phyloP scores from a whole-genome alignment of 2,888 invertebrate genomes.

The Chelonus formosanus region DNA sequence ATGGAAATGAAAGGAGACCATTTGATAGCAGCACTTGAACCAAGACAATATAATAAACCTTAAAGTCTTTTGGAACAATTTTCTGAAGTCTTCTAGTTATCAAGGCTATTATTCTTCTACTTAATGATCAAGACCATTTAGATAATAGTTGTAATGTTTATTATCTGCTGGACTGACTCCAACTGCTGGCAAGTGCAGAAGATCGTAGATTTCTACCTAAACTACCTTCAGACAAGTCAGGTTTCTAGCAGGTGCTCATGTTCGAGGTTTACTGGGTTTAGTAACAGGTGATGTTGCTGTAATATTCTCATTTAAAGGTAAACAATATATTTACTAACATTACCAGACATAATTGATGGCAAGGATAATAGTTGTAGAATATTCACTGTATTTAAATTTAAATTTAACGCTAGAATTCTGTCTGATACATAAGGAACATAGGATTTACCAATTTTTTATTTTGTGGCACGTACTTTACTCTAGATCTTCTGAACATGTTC shows the following conservation, averaged over 20 bases:
- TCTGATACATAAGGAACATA: too few relatives aligned
- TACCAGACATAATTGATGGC: too few relatives aligned
- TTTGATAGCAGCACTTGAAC: too few relatives aligned
- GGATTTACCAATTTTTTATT: too few relatives aligned
- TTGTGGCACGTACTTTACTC: conserved; percentile 52
- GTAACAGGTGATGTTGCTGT: background rate
- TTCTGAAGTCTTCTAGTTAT: background rate
- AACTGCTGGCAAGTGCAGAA: background rate
- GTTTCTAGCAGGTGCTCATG: background rate
- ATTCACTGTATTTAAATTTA: too few relatives aligned
- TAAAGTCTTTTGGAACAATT: background rate
- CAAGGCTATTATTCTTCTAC: background rate
- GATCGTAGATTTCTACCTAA: background rate
- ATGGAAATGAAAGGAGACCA: too few relatives aligned
- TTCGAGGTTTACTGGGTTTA: background rate
- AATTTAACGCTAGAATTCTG: too few relatives aligned
- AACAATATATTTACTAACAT: too few relatives aligned
- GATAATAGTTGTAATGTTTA: background rate
- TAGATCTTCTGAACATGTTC: conserved; percentile 64
- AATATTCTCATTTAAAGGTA: too few relatives aligned
- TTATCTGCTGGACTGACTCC: background rate
- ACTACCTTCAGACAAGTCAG: conserved; percentile 1
- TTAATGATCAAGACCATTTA: too few relatives aligned
- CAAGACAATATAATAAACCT: too few relatives aligned
- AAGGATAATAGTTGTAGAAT: too few relatives aligned